Evolutionary conservation across 2,113 vertebrate genomes (phyloP), one percentile per base, ranked within the genome.

Genomic region (Sporophila hypoxantha): DNA sequence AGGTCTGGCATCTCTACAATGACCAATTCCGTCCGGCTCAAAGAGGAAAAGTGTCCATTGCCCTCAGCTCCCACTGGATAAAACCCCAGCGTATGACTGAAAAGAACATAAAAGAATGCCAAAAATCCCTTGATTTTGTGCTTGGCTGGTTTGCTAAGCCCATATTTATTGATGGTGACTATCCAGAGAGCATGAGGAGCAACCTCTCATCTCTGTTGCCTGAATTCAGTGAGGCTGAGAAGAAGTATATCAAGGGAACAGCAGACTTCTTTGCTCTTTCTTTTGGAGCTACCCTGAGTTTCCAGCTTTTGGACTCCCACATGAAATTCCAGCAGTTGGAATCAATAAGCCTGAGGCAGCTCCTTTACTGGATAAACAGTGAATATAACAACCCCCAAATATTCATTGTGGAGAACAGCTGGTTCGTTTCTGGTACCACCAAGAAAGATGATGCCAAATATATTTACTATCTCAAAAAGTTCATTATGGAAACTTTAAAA

Each of bases 321-420:
- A 97, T 99, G 95, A 98, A 98, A 92, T 99, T 99, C 59, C 97
- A 96, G 47, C 99, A 99, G 86, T 57, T 94, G n/a, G 98, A 99
- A 95, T 98, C 98, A 23, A 96, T 99, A 92, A 98, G 97, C 94
- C 95, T 99, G 88, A 97, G 99, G 87, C 98, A 98, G 94, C 97
- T 99, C 57, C 98, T 99, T 26, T 99, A 98, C 95, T 99, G 99
- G 99, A 97, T 99, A 93, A 97, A 93, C 61, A 96, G 92, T 3
- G 98, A 99, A 95, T 99, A 99, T 85, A 97, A 99, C 96, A 97
- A 96, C 47, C 98, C 99, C 4, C 95, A 95, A 36, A 97, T 99
- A 95, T 98, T 99, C 84, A 98, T 99, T 93, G 98, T 99, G 94
- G 98, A 99, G 95, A 99, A 98, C n/a, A 98, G 99, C n/a, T 99